These are phyloP conservation scores for Corvus moneduloides DNA, from an alignment of 2,113 vertebrate genomes.

Conservation along the genomic window DNA sequence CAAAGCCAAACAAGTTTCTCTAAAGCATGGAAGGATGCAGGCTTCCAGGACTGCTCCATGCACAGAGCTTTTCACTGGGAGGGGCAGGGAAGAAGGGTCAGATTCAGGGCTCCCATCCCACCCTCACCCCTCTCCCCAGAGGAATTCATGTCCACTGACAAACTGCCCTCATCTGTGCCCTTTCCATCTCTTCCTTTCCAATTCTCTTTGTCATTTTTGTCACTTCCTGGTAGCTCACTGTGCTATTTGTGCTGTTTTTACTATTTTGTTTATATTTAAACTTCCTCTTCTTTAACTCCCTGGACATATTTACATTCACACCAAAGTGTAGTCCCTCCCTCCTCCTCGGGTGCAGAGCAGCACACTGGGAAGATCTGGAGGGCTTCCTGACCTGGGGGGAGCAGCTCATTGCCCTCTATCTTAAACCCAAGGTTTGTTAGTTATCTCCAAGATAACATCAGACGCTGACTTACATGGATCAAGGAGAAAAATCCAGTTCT, in stretches of 20 bases:
- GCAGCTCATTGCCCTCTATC: not conserved
- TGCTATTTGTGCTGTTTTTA: not conserved
- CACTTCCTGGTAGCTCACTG: slow-evolving; percentile 4
- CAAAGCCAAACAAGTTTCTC: not conserved
- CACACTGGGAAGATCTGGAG: not conserved
- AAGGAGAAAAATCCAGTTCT: slow-evolving; percentile 30
- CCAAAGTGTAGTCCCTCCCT: not conserved
- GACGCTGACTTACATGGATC: slow-evolving; percentile 1
- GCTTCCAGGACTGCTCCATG: not conserved
- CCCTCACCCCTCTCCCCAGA: not conserved
- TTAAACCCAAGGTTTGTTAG: slow-evolving; percentile 1
- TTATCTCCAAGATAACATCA: slow-evolving; percentile 42
- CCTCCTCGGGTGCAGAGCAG: not conserved
- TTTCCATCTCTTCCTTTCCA: not conserved
- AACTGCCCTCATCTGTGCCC: not conserved
- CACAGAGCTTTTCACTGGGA: not conserved
- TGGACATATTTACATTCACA: slow-evolving; percentile 48
- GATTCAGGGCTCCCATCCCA: not conserved
- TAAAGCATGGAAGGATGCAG: not conserved
- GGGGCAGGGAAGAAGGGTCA: not conserved
- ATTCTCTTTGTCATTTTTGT: not conserved
- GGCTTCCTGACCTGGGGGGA: not conserved
- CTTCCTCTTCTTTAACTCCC: slow-evolving; percentile 38
- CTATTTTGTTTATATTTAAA: slow-evolving; percentile 41
- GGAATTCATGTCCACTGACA: not conserved